Percentiles rank a stretch among this genome's conserved stretches.
phyloP scores from a whole-genome alignment of 1,140 invertebrate genomes.

The Alviniconcha marisindica region DNA sequence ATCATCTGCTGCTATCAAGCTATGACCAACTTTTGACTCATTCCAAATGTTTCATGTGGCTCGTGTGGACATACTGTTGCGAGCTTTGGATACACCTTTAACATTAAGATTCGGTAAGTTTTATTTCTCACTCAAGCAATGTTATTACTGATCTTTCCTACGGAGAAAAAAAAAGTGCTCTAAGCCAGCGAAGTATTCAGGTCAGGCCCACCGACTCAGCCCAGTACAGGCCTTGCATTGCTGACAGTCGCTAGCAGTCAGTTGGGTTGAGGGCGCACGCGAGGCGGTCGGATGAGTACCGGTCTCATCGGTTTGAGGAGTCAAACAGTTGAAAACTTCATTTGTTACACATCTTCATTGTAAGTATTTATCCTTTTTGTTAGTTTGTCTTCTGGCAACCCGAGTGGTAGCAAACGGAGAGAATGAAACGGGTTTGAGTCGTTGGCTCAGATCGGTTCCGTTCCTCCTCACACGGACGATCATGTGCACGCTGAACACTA shows the following conservation, averaged over 20 bases:
- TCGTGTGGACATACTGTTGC: too few species aligned
- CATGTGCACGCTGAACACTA: too few species aligned
- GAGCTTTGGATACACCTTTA: background rate
- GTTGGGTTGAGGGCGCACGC: slow-evolving; percentile 20
- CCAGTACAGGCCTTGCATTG: slow-evolving; percentile 7
- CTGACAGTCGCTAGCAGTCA: slow-evolving; percentile 23
- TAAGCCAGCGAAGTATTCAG: slow-evolving; percentile 32
- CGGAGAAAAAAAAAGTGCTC: slow-evolving; percentile 1
- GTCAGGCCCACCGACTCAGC: slow-evolving; percentile 36
- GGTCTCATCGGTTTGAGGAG: slow-evolving; percentile 17
- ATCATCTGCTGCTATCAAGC: slow-evolving; percentile 36
- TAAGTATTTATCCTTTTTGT: background rate
- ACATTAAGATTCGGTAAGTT: too few species aligned
- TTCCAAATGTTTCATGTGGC: background rate
- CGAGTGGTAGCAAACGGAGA: too few species aligned
- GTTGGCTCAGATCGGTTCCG: too few species aligned
- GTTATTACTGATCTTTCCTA: background rate
- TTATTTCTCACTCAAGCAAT: too few species aligned
- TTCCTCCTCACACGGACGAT: too few species aligned
- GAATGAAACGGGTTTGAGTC: too few species aligned
- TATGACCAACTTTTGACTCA: slow-evolving; percentile 24
- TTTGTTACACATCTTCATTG: slow-evolving; percentile 12
- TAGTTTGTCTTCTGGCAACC: too few species aligned
- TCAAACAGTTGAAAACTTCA: background rate
- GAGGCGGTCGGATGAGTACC: slow-evolving; percentile 1